Percentiles rank a stretch among this genome's conserved stretches.
Evolutionary conservation across 2,797 vertebrate species (phyloP).

Genomic region (Cetoscarus ocellatus): DNA sequence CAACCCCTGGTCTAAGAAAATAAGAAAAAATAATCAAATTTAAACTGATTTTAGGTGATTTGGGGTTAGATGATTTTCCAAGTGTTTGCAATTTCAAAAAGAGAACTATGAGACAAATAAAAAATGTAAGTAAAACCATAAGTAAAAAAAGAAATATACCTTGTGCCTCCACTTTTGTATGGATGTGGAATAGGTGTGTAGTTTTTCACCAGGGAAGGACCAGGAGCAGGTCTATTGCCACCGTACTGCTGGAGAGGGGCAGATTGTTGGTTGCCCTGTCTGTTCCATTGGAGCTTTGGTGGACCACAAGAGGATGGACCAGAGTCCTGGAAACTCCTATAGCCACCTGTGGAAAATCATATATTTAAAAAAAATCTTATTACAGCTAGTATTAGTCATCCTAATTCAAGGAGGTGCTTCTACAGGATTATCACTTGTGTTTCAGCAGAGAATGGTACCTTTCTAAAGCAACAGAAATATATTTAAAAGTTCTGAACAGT

Average conservation of each 20-base stretch:
- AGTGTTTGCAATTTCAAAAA: no score
- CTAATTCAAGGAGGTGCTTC: neutral
- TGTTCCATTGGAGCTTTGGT: slow-evolving; percentile 72
- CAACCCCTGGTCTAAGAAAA: no score
- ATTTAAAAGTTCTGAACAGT: neutral
- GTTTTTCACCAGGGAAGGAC: slow-evolving; percentile 52
- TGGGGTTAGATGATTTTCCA: no score
- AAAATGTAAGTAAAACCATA: neutral
- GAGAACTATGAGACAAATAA: no score
- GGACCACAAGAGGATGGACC: slow-evolving; percentile 31
- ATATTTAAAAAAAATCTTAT: neutral
- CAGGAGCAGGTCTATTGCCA: slow-evolving; percentile 61
- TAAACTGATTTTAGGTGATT: no score
- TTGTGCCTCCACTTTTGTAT: slow-evolving; percentile 69
- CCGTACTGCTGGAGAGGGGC: slow-evolving; percentile 46
- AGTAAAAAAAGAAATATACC: slow-evolving; percentile 53
- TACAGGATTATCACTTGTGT: neutral
- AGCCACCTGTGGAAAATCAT: slow-evolving; percentile 58
- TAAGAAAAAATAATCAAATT: no score
- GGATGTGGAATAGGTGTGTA: slow-evolving; percentile 69
- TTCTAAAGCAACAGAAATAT: neutral
- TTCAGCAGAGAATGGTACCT: neutral
- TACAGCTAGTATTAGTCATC: neutral
- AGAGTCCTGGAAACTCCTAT: slow-evolving; percentile 51
- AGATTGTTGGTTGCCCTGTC: slow-evolving; percentile 40